Conservation (phyloP, 1,140 invertebrate genomes). For the Drosophila carrolli region DNA sequence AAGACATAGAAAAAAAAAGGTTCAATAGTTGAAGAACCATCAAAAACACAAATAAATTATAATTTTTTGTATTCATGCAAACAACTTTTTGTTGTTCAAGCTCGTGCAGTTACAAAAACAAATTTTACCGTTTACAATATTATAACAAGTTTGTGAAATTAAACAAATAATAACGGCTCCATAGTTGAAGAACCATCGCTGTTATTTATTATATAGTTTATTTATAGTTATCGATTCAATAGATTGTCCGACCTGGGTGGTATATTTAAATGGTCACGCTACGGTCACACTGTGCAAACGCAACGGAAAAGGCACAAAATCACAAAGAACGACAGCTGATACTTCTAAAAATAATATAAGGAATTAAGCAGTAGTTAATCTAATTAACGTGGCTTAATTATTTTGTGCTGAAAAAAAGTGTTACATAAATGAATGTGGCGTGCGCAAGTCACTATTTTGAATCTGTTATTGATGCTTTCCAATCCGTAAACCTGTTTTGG, state of each 20-base stretch:
- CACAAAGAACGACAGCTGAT: conserved; percentile 31
- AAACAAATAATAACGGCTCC: too few species aligned
- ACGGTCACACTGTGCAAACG: conserved; percentile 7
- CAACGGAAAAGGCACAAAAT: conserved; percentile 17
- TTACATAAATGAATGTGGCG: conserved; percentile 16
- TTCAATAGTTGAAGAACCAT: too few species aligned
- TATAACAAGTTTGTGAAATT: too few species aligned
- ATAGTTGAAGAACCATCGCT: too few species aligned
- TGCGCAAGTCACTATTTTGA: neutral
- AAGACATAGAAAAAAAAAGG: too few species aligned
- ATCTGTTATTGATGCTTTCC: conserved; percentile 13
- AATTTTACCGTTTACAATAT: too few species aligned
- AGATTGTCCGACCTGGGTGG: neutral
- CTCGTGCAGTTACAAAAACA: too few species aligned
- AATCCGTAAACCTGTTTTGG: conserved; percentile 32
- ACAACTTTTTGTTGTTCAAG: too few species aligned
- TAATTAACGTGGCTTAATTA: conserved; percentile 22
- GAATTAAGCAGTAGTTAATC: conserved; percentile 17
- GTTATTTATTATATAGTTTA: too few species aligned
- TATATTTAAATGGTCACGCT: neutral
- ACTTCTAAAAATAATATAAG: conserved; percentile 40
- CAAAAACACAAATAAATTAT: too few species aligned
- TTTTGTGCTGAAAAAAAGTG: neutral
- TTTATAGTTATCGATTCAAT: too few species aligned
- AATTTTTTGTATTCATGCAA: too few species aligned